A percentile compares a stretch with the other conserved stretches of the same genome.
Evolutionary conservation across 2,888 invertebrate species (phyloP).

Genomic region (Hirudinaria manillensis): DNA sequence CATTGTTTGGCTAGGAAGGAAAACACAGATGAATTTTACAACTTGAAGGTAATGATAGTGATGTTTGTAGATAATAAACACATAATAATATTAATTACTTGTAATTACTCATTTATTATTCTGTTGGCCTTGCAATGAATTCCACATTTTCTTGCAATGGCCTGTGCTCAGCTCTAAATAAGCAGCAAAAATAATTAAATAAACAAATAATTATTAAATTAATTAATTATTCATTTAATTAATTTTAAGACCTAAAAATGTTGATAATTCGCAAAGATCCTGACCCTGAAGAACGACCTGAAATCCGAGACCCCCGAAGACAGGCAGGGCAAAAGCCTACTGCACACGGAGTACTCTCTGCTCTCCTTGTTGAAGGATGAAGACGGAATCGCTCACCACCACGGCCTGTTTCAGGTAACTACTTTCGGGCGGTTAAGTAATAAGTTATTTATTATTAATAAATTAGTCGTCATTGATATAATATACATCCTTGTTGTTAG

Average conservation of each 20-base stretch:
- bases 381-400: constrained; percentile 70
- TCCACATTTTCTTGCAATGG: too few relatives aligned
- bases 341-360: constrained; percentile 71
- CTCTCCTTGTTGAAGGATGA: constrained; percentile 66
- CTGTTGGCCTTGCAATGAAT: too few relatives aligned
- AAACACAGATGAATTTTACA: constrained; percentile 66
- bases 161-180: too few relatives aligned
- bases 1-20: constrained; percentile 70
- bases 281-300: constrained; percentile 43
- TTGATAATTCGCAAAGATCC: constrained; percentile 43
- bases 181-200: too few relatives aligned
- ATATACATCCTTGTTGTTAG: too few relatives aligned
- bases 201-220: too few relatives aligned
- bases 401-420: constrained; percentile 68
- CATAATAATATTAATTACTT: neutral
- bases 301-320: constrained; percentile 66
- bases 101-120: neutral
- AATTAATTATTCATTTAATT: neutral
- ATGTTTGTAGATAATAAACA: neutral
- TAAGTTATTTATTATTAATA: neutral
- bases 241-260: neutral
- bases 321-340: constrained; percentile 69
- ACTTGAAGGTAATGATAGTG: constrained; percentile 59
- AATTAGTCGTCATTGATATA: neutral
- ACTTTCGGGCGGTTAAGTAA: neutral